Conservation (phyloP, 1,140 invertebrate species). For the Hirudo medicinalis region DNA sequence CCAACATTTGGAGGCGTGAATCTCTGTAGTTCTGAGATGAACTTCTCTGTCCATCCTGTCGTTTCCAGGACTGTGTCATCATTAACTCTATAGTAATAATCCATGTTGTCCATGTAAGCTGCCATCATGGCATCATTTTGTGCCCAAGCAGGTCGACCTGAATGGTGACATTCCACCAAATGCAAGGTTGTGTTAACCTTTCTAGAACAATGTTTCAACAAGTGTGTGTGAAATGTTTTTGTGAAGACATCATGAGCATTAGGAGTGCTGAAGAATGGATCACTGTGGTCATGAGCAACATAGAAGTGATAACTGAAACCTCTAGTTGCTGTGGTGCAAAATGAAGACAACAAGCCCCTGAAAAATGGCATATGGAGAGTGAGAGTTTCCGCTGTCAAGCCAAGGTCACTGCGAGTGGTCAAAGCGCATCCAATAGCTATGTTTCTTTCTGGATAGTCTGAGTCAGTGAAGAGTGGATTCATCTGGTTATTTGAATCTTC, state of each 20-base stretch:
- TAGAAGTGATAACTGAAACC: slow-evolving; percentile 23
- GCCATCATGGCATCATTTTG: slow-evolving; percentile 26
- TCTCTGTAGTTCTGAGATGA: slow-evolving; percentile 21
- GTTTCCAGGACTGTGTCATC: slow-evolving; percentile 24
- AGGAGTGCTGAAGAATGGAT: slow-evolving; percentile 18
- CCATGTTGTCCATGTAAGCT: slow-evolving; percentile 24
- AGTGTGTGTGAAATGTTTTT: slow-evolving; percentile 10
- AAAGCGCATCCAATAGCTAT: slow-evolving; percentile 22
- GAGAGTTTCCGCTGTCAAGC: slow-evolving; percentile 14
- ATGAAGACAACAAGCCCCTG: slow-evolving; percentile 20
- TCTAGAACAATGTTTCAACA: slow-evolving; percentile 10
- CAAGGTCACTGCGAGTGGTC: slow-evolving; percentile 15
- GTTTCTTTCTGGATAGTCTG: slow-evolving; percentile 15
- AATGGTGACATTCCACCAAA: slow-evolving; percentile 23
- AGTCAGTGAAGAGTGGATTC: background rate
- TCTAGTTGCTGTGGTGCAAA: slow-evolving; percentile 19
- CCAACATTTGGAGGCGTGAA: slow-evolving; percentile 22
- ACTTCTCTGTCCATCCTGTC: slow-evolving; percentile 24
- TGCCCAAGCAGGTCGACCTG: slow-evolving; percentile 23
- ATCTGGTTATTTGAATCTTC: background rate
- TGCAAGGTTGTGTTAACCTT: slow-evolving; percentile 21
- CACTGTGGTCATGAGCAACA: slow-evolving; percentile 22
- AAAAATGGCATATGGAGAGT: slow-evolving; percentile 21
- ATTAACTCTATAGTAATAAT: slow-evolving; percentile 23
- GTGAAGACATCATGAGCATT: slow-evolving; percentile 18